A percentile compares a stretch with the other conserved stretches of the same genome.
Evolutionary conservation across 1,140 invertebrate genomes (phyloP).

Genomic region (Ladona fulva): DNA sequence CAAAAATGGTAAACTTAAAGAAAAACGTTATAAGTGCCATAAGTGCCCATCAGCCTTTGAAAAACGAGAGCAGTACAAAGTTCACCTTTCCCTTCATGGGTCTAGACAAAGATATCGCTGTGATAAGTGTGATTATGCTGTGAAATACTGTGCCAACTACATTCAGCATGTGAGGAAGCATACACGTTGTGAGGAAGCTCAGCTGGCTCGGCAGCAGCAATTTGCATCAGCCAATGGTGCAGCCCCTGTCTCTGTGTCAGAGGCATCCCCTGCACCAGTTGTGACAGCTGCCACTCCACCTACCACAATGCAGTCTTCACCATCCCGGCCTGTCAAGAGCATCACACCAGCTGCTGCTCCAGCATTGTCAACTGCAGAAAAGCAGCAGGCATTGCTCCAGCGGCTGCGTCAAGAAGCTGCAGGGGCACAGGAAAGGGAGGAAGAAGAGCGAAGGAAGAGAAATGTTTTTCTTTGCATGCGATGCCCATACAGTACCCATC

Average conservation of each 20-base stretch:
- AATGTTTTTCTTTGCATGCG: conserved; percentile 51
- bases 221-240: conserved; percentile 21
- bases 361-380: conserved; percentile 30
- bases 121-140: conserved; percentile 79
- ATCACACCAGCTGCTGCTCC: conserved; percentile 15
- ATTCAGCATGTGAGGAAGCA: conserved; percentile 71
- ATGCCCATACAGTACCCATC: conserved; percentile 66
- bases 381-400: conserved; percentile 35
- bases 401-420: conserved; percentile 28
- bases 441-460: conserved; percentile 29
- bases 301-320: not conserved
- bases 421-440: not conserved
- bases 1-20: conserved; percentile 62
- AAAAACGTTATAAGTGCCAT: conserved; percentile 71
- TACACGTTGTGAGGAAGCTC: conserved; percentile 55
- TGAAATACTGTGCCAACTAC: conserved; percentile 75
- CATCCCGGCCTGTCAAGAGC: conserved; percentile 16
- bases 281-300: conserved; percentile 22
- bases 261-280: conserved; percentile 20
- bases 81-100: conserved; percentile 74
- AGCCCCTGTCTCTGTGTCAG: conserved; percentile 1
- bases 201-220: conserved; percentile 38
- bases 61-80: conserved; percentile 73
- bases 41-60: conserved; percentile 84
- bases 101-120: conserved; percentile 75